Percentiles rank a stretch among this genome's conserved stretches.
These are phyloP conservation scores for Saccostrea echinata DNA, from an alignment of 1,140 invertebrate genomes.

Conservation along the genomic window DNA sequence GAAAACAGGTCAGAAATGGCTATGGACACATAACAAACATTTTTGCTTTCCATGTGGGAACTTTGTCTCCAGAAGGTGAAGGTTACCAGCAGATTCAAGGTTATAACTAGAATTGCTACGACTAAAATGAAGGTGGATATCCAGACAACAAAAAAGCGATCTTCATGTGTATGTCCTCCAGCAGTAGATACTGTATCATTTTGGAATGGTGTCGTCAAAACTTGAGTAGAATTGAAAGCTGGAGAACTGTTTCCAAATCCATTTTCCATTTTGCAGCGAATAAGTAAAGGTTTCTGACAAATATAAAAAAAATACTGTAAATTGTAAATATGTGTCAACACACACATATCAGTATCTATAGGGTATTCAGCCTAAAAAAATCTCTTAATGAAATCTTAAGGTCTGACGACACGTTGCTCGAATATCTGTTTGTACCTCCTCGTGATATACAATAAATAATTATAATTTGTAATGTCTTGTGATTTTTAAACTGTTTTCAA, in stretches of 20 bases:
- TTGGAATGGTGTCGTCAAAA: not conserved
- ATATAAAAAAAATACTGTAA: no score
- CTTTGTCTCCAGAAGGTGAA: slow-evolving; percentile 1
- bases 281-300: not conserved
- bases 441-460: no score
- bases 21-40: not conserved
- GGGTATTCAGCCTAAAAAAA: no score
- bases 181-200: not conserved
- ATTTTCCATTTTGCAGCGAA: not conserved
- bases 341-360: no score
- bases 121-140: slow-evolving; percentile 8
- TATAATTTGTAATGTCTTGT: no score
- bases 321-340: no score
- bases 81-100: not conserved
- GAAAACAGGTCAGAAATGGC: slow-evolving; percentile 8
- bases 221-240: not conserved
- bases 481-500: no score
- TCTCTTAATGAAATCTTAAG: no score
- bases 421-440: no score
- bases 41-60: not conserved
- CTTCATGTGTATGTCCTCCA: not conserved
- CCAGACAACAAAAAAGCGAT: not conserved
- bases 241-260: not conserved
- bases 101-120: not conserved
- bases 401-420: no score